Base-by-base conservation (phyloP, 1,140 invertebrate genomes). In the Lerema accius region DNA sequence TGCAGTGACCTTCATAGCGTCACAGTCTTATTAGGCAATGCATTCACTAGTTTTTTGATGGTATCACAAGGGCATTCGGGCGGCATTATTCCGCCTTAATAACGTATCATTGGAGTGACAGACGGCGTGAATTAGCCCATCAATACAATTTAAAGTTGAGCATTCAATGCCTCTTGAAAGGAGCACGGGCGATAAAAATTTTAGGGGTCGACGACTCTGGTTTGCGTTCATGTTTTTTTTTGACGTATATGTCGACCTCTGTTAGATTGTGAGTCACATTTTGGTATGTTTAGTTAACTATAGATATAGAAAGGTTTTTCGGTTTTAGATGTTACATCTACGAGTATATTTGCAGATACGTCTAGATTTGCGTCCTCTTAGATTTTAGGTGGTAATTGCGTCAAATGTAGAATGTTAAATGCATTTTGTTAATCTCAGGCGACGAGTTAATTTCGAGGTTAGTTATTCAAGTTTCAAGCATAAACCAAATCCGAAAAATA, bases 121-220 rank as follows among this genome's bases (percentile, higher is more conserved):
- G 49, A 51, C 50, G 58, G 56, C 67, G 63, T 73, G 69, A 77
- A 82, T 78, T 72, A 69, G 59, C 68, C 73, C 58, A 72, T 78
- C 74, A 67, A 73, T 73, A 70, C 46, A 63, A 73, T 76, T 70
- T 76, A 59, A 58, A 67, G 46, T 56, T 63, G 51, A 46, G 45
- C 62, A 49, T 66, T 75, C 61, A 69, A 78, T 71, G 71, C 53
- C 69, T 76, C 73, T 76, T 71, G 67, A 67, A 80, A 78, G 64
- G 28, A 10, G 13, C 26, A 45, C 7, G 42, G 43, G 32, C 17
- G 43, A 59, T 59, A 48, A 46, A 58, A 59, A 59, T 59, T 80
- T 73, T 67, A 69, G 49, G 75, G 80, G 75, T 81, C 77, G 66
- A 68, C 74, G 78, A 77, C 80, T 72, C 42, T 11, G 42, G 13